Base-by-base conservation (phyloP, 1,140 invertebrate genomes). In the Neodiprion lecontei region DNA sequence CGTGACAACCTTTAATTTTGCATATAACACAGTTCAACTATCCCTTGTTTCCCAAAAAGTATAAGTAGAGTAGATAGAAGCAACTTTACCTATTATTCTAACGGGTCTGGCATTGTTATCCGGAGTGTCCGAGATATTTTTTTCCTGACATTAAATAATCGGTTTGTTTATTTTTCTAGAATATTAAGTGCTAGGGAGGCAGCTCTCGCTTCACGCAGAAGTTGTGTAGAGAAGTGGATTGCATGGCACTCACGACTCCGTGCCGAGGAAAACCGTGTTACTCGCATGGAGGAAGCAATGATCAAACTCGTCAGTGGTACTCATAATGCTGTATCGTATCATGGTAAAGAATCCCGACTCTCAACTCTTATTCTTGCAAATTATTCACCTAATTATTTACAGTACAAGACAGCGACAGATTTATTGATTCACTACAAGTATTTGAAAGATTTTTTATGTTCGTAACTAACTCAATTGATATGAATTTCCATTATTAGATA, bases 171-270 rank as follows among this genome's bases (percentile, higher is more conserved):
- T 69, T 65, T 66, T 76, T 73, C 47, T 70, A 89, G 88, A 82
- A 84, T 88, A 79, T 79, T 88, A 69, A 85, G 83, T 75, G 87
- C 86, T 48, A 85, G 87, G 49, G 86, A 89, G 81, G 82, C 85
- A 69, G 85, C 85, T 74, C 82, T 89, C 67, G 80, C 81, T 9
- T 85, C 86, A 47, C 83, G 88, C 61, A 87, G 85, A 76, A 89
- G 86, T 71, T 87, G 85, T 75, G 86, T 89, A 9, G 85, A 89
- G 71, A 84, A 89, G 74, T 88, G 85, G 86, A 89, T 89, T 70
- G 86, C 86, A 48, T 88, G 87, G 86, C 85, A 89, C 76, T 81
- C 87, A 21, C 84, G 82, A 74, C 79, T 89, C 67, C 83, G 83
- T 72, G 85, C 83, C 9, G 87, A 88, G 73, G 88, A 89, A 71